Percentiles rank a stretch among this genome's conserved stretches.
phyloP scores from a whole-genome alignment of 2,113 vertebrate species.

The Trogon surrucura region DNA sequence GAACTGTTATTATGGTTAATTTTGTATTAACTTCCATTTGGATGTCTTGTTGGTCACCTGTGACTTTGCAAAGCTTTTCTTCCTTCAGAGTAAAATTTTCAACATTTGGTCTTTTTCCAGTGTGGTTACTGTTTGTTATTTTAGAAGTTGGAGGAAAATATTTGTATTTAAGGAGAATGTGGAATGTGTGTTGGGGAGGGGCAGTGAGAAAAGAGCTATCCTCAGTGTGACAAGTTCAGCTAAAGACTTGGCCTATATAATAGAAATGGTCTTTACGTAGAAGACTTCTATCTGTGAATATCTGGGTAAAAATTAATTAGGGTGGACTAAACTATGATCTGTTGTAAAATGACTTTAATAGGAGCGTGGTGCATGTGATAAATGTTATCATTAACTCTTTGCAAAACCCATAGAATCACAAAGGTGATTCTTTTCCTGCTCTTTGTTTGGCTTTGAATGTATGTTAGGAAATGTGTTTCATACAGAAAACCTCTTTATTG shows the following conservation, averaged over 20 bases:
- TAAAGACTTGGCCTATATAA: background rate
- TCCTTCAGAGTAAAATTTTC: constrained; percentile 28
- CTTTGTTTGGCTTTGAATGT: background rate
- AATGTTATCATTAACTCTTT: background rate
- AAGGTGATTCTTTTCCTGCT: background rate
- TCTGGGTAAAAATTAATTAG: background rate
- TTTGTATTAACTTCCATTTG: background rate
- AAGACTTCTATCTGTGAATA: background rate
- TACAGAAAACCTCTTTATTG: background rate
- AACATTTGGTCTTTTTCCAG: background rate
- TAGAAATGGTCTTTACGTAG: background rate
- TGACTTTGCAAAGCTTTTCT: constrained; percentile 5
- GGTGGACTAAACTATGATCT: background rate
- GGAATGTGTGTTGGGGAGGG: background rate
- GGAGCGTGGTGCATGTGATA: background rate
- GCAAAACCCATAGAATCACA: background rate
- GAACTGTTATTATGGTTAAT: background rate
- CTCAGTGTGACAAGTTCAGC: background rate
- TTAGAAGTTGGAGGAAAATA: constrained; percentile 7
- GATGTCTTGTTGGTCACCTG: background rate
- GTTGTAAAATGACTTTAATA: background rate
- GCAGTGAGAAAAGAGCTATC: background rate
- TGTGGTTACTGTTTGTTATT: background rate
- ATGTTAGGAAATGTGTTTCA: background rate
- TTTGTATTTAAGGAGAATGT: background rate